phyloP scores from a whole-genome alignment of 2,888 invertebrate species.

The Embidobia sp. region DNA sequence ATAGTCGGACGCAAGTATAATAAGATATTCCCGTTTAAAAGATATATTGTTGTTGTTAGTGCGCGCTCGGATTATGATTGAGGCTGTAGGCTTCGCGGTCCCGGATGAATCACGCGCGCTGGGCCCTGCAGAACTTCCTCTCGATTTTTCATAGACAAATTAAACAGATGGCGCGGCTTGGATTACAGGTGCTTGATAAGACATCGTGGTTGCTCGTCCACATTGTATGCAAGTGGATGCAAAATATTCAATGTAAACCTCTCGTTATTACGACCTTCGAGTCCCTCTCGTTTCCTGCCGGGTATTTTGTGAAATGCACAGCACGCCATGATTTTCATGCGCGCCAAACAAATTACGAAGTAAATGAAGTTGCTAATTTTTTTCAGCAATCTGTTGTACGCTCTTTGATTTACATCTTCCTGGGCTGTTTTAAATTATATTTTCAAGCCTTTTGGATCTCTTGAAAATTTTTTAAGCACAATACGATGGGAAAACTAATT shows the following conservation, averaged over 20 bases:
- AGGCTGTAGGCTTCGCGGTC: constrained; percentile 43
- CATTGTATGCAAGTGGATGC: constrained; percentile 16
- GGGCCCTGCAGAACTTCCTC: constrained; percentile 27
- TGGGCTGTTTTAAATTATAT: too few relatives aligned
- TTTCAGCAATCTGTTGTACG: background rate
- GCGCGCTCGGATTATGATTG: constrained; percentile 47
- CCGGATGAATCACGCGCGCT: constrained; percentile 36
- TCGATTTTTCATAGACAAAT: constrained; percentile 52
- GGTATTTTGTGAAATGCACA: background rate
- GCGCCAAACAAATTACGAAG: background rate
- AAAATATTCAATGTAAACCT: constrained; percentile 21
- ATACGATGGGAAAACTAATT: too few relatives aligned
- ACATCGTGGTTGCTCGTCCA: constrained; percentile 17
- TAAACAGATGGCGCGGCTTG: constrained; percentile 40
- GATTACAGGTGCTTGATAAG: constrained; percentile 56
- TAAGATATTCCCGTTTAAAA: constrained; percentile 49
- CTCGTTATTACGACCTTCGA: background rate
- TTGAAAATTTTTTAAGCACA: too few relatives aligned
- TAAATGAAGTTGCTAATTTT: constrained; percentile 23
- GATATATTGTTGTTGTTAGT: constrained; percentile 48
- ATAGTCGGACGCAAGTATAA: constrained; percentile 43
- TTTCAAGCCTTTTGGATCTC: too few relatives aligned
- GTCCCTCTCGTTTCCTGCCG: background rate
- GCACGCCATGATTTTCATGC: constrained; percentile 10
- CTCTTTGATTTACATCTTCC: too few relatives aligned